These are phyloP conservation scores for Hapalemur alaotrensis DNA, from an alignment of 2,797 vertebrate species.

Conservation along the genomic window DNA sequence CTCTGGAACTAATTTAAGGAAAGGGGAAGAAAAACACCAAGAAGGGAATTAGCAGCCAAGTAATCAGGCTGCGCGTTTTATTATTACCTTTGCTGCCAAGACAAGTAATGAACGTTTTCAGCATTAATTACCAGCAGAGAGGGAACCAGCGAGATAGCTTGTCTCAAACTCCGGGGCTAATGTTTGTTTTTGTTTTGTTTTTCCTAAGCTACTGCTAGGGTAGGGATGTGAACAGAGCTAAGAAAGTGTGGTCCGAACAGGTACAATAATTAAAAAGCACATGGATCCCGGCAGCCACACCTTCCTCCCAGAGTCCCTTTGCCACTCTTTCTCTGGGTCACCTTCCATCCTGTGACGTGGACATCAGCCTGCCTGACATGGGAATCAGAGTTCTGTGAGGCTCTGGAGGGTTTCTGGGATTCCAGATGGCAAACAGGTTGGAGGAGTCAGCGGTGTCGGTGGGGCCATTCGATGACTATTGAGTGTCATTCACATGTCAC, in stretches of 20 bases:
- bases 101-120: conserved; percentile 2
- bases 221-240: not conserved
- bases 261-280: not conserved
- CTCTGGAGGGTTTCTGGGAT: not conserved
- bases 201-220: not conserved
- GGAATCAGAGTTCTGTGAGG: not conserved
- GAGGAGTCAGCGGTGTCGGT: not conserved
- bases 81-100: conserved; percentile 25
- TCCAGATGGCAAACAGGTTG: not conserved
- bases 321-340: not conserved
- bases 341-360: conserved; percentile 1
- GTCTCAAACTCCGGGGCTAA: not conserved
- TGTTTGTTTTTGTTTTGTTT: not conserved
- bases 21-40: not conserved
- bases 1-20: conserved; percentile 69
- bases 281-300: not conserved
- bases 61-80: conserved; percentile 15
- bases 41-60: conserved; percentile 57
- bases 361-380: not conserved
- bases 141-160: not conserved
- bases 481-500: not conserved
- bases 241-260: not conserved
- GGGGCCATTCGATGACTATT: not conserved
- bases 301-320: not conserved
- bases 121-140: conserved; percentile 31